A percentile compares a stretch with the other conserved stretches of the same genome.
phyloP scores from a whole-genome alignment of 2,113 vertebrate species.

The Petrocephalus microphthalmus region DNA sequence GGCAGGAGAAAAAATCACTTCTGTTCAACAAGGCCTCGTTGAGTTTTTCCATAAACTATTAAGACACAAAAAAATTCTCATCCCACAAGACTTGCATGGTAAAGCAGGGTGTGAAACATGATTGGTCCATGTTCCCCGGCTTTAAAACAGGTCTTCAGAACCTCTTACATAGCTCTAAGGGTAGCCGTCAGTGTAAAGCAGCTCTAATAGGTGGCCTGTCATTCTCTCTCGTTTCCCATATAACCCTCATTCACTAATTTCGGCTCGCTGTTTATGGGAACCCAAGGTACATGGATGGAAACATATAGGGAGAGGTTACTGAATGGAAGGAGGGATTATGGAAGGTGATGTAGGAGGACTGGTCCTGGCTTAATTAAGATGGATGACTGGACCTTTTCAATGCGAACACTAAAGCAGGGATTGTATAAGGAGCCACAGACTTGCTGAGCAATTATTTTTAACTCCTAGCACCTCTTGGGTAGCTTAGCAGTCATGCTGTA shows the following conservation, averaged over 20 bases:
- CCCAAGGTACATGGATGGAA: background rate
- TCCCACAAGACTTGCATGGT: background rate
- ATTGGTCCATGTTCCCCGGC: background rate
- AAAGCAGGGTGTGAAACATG: background rate
- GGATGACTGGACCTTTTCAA: background rate
- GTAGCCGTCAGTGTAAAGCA: background rate
- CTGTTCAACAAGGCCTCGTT: background rate
- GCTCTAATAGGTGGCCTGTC: background rate
- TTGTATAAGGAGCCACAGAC: background rate
- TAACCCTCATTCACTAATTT: background rate
- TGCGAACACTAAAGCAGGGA: background rate
- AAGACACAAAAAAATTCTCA: background rate
- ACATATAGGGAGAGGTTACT: background rate
- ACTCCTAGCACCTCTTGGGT: slow-evolving; percentile 2
- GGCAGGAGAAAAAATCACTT: background rate
- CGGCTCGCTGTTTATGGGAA: background rate
- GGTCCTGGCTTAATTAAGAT: slow-evolving; percentile 18
- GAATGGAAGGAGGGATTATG: background rate
- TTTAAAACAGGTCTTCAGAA: background rate
- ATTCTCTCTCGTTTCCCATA: background rate
- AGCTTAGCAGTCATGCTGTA: background rate
- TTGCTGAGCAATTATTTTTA: slow-evolving; percentile 20
- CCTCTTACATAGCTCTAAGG: background rate
- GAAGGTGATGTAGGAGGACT: background rate
- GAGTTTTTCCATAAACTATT: background rate